Base-by-base conservation (phyloP, 2,797 vertebrate species). In the Lates japonicus region DNA sequence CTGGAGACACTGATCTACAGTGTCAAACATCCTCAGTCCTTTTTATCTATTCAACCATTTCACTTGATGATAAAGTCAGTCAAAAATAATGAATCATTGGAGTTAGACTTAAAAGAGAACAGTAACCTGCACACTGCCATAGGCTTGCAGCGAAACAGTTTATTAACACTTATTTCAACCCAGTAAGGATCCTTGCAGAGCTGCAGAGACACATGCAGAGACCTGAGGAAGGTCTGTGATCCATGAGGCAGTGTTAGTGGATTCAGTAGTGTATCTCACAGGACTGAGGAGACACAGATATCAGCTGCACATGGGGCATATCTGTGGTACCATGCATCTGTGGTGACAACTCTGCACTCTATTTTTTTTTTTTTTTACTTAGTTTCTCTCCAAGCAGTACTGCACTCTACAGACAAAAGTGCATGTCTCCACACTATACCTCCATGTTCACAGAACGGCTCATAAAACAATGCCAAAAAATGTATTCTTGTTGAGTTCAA, bases 151-250 rank as follows among this genome's bases (percentile, higher is more conserved):
- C 17, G 11, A 31, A 12, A 33, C 19, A 49, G 58, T 66, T 16
- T 51, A 17, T 60, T 8, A 41, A n/a, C 63, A 75, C 11, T 29
- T 67, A 70, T 25, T 76, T 69, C 7, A 35, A 57, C 59, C 41
- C 57, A 67, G 74, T 49, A 20, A 48, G 66, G 67, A 7, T 58
- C 22, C 14, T 44, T 46, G 25, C 20, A 33, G 58, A 16, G 39
- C 51, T 9, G 17, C 17, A 22, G 46, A 29, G 25, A 29, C 25
- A 29, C 25, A 29, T 29, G 25, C 25, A 29, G 74, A 22, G 33
- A 55, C 49, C 22, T 10, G 9, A 41, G 51, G 29, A 22, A 35
- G 37, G 42, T 13, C 7, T 41, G 46, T 20, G 74, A 61, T 33
- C 65, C 22, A n/a, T 13, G 42, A 51, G 48, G 58, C 16, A 37